Percentiles rank a stretch among this genome's conserved stretches.
Evolutionary conservation across 2,113 vertebrate genomes (phyloP).

Genomic region (Casuarius casuarius): DNA sequence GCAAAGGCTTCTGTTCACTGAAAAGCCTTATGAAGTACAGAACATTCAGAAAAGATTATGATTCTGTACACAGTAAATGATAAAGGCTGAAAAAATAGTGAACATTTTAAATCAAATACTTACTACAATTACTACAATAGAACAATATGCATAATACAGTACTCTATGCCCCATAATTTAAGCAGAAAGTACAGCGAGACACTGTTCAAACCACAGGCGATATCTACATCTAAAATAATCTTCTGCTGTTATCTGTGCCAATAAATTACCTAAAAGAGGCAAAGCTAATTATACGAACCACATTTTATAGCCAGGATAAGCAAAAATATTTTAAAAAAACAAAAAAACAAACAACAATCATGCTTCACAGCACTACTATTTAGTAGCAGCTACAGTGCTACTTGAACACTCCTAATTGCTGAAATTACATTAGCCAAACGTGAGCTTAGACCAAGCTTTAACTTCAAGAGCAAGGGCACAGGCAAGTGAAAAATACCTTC

Average conservation of each 20-base stretch:
- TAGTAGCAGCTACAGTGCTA: background rate
- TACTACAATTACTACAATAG: constrained; percentile 8
- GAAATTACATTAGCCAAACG: background rate
- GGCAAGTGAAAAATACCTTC: constrained; percentile 13
- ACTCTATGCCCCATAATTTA: background rate
- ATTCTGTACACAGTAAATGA: background rate
- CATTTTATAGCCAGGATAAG: background rate
- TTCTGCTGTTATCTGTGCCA: background rate
- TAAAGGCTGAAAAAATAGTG: background rate
- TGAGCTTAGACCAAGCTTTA: background rate
- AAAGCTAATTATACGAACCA: background rate
- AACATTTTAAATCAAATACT: background rate
- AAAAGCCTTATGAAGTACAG: background rate
- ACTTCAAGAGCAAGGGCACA: background rate
- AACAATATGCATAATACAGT: background rate
- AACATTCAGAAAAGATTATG: background rate
- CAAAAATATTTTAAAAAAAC: background rate
- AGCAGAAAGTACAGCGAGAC: background rate
- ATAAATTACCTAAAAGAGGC: background rate
- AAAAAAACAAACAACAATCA: background rate
- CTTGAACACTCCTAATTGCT: background rate
- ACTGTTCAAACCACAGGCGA: background rate
- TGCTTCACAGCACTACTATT: background rate
- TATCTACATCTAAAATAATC: background rate
- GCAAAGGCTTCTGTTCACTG: background rate